These are phyloP conservation scores for Pyrochroa serraticornis DNA, from an alignment of 2,888 invertebrate genomes.

Conservation along the genomic window DNA sequence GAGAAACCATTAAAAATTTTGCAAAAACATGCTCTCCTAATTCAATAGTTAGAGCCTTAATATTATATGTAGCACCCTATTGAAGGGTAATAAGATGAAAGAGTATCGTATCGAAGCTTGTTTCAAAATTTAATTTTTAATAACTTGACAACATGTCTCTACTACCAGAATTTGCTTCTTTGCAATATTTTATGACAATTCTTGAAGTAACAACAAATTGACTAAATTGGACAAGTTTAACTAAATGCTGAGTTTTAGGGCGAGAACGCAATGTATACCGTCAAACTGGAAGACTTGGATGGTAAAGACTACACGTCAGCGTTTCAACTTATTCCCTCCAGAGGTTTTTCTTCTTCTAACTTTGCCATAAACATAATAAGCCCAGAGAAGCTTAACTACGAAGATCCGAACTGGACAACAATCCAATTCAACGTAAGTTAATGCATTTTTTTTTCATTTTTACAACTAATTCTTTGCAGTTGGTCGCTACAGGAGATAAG, in stretches of 20 bases:
- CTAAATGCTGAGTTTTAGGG: constrained; percentile 6
- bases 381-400: constrained; percentile 65
- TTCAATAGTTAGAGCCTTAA: too few relatives aligned
- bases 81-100: too few relatives aligned
- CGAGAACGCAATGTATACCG: constrained; percentile 10
- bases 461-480: constrained; percentile 40
- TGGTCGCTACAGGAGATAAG: constrained; percentile 49
- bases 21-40: too few relatives aligned
- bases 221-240: too few relatives aligned
- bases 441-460: constrained; percentile 1
- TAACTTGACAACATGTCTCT: too few relatives aligned
- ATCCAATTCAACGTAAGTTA: constrained; percentile 56
- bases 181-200: too few relatives aligned
- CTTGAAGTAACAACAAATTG: too few relatives aligned
- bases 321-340: constrained; percentile 6
- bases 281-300: not conserved
- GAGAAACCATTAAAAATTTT: too few relatives aligned
- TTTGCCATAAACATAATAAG: constrained; percentile 64
- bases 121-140: too few relatives aligned
- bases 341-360: not conserved
- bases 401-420: constrained; percentile 60
- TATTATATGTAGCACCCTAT: too few relatives aligned
- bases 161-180: too few relatives aligned
- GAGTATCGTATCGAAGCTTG: too few relatives aligned
- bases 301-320: not conserved